phyloP scores from a whole-genome alignment of 2,888 invertebrate species.

The Melanostoma mellinum region DNA sequence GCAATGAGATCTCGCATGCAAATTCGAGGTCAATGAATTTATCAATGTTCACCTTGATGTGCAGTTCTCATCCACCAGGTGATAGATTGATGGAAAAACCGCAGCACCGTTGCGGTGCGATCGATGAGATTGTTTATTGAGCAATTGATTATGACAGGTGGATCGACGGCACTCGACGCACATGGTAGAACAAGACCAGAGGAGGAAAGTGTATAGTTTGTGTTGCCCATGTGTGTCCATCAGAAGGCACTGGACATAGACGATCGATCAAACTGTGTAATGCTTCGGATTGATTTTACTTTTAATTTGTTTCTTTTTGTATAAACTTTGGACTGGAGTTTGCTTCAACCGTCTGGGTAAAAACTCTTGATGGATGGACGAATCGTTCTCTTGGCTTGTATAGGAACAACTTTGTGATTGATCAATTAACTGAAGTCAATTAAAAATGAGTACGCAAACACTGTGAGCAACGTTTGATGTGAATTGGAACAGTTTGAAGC shows the following conservation, averaged over 20 bases:
- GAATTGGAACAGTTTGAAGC: constrained; percentile 48
- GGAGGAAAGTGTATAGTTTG: neutral
- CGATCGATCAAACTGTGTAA: constrained; percentile 68
- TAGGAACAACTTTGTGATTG: constrained; percentile 46
- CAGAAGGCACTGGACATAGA: constrained; percentile 42
- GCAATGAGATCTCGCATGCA: constrained; percentile 15
- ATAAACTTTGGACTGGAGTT: neutral
- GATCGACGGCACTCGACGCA: constrained; percentile 27
- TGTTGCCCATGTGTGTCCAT: constrained; percentile 47
- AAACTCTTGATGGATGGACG: constrained; percentile 58
- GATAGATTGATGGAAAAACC: constrained; percentile 73
- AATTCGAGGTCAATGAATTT: constrained; percentile 67
- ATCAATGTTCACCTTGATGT: constrained; percentile 70
- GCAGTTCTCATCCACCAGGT: constrained; percentile 64
- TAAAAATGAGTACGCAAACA: constrained; percentile 27
- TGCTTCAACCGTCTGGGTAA: constrained; percentile 6
- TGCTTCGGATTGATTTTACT: constrained; percentile 61
- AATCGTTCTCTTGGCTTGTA: constrained; percentile 15
- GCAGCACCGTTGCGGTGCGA: constrained; percentile 46
- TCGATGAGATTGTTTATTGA: constrained; percentile 61
- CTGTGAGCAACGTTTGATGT: constrained; percentile 18
- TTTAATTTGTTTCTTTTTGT: constrained; percentile 14
- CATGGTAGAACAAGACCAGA: constrained; percentile 8
- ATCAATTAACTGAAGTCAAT: constrained; percentile 67
- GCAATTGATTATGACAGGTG: constrained; percentile 73